Conservation (phyloP, 2,888 invertebrate species). For the Pecten maximus region DNA sequence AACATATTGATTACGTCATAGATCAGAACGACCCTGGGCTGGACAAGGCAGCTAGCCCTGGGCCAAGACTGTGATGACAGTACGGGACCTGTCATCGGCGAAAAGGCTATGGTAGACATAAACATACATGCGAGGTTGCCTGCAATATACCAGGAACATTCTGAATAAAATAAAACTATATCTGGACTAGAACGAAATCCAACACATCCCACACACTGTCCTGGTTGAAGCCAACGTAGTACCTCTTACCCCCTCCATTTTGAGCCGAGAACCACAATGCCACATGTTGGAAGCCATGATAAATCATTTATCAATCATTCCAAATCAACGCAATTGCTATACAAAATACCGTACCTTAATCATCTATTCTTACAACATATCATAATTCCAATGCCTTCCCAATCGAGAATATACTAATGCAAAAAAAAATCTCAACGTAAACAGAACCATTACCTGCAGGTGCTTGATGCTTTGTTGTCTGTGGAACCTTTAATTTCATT, state of each 20-base stretch:
- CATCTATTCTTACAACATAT: background rate
- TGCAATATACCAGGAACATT: background rate
- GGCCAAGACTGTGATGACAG: background rate
- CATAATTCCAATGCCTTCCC: background rate
- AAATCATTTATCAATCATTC: slow-evolving; percentile 30
- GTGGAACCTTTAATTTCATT: slow-evolving; percentile 45
- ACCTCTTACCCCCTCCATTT: background rate
- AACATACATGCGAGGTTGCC: background rate
- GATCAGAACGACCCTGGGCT: background rate
- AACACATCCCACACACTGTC: background rate
- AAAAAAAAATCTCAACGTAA: slow-evolving; percentile 41
- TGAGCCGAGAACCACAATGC: background rate
- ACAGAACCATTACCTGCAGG: slow-evolving; percentile 47
- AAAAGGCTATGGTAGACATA: background rate
- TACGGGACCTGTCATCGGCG: background rate
- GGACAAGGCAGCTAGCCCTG: slow-evolving; percentile 10
- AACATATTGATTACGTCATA: background rate
- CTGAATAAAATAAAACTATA: background rate
- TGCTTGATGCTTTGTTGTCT: slow-evolving; percentile 51
- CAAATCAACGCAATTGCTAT: background rate
- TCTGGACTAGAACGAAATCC: background rate
- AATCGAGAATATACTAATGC: background rate
- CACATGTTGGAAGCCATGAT: slow-evolving; percentile 22
- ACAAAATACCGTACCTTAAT: background rate
- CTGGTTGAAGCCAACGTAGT: background rate